A percentile compares a stretch with the other conserved stretches of the same genome.
Conservation (phyloP, 2,113 vertebrate species). For the Neomonachus schauinslandi region DNA sequence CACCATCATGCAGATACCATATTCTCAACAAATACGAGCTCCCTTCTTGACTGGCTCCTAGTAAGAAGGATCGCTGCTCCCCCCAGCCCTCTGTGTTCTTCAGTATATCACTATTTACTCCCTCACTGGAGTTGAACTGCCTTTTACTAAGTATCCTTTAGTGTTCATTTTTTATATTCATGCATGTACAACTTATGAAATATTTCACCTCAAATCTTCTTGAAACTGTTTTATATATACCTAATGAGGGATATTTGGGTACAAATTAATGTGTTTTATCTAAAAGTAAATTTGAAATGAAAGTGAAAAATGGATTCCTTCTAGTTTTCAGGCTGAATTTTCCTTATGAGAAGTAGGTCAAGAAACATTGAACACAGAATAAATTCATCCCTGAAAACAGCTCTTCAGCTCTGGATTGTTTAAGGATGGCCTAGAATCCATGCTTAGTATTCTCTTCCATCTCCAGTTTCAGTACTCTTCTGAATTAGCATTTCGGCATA, state of each 20-base stretch:
- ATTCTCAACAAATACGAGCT: neutral
- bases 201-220: neutral
- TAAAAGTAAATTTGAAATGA: conserved; percentile 53
- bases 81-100: neutral
- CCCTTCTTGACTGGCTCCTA: neutral
- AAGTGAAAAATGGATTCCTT: conserved; percentile 63
- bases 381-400: conserved; percentile 74
- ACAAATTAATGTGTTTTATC: conserved; percentile 46
- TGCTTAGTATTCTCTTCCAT: conserved; percentile 40
- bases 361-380: conserved; percentile 66
- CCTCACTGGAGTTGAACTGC: neutral
- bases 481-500: conserved; percentile 56
- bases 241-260: conserved; percentile 20
- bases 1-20: neutral
- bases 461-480: conserved; percentile 14
- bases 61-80: neutral
- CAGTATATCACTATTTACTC: neutral
- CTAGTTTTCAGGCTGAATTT: conserved; percentile 57
- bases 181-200: conserved; percentile 16
- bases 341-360: conserved; percentile 74
- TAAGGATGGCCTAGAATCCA: conserved; percentile 66
- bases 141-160: conserved; percentile 24
- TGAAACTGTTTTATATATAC: conserved; percentile 34
- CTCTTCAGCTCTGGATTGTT: conserved; percentile 66
- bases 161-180: neutral